Evolutionary conservation across 1,140 invertebrate genomes (phyloP).

Genomic region (Rhagoletis zephyria): DNA sequence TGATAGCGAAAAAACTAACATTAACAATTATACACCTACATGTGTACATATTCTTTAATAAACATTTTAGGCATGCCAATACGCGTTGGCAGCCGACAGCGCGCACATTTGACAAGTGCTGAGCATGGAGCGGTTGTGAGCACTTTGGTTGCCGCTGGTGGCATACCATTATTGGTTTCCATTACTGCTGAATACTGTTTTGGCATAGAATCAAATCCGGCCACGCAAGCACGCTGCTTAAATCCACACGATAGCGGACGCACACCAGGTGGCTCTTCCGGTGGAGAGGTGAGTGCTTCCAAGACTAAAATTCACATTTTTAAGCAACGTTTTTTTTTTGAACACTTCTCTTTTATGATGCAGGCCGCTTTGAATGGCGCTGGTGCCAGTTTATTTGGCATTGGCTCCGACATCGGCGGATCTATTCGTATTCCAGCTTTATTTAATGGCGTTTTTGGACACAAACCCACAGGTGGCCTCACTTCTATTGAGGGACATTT

Average conservation of each 20-base stretch:
- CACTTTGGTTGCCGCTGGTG: constrained; percentile 79
- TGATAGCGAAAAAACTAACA: neutral
- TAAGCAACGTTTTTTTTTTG: neutral
- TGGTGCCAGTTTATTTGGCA: constrained; percentile 83
- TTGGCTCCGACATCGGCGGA: constrained; percentile 90
- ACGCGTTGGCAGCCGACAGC: constrained; percentile 78
- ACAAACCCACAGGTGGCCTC: constrained; percentile 83
- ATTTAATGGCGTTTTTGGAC: constrained; percentile 90
- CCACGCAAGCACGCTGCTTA: constrained; percentile 80
- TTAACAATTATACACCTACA: neutral
- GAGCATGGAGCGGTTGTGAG: constrained; percentile 78
- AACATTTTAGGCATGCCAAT: constrained; percentile 77
- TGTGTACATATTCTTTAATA: neutral
- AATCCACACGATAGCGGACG: constrained; percentile 84
- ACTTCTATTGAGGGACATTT: constrained; percentile 77
- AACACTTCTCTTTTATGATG: constrained; percentile 12
- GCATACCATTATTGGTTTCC: constrained; percentile 84
- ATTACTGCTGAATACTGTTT: constrained; percentile 87
- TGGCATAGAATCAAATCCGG: constrained; percentile 82
- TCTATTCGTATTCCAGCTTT: constrained; percentile 89
- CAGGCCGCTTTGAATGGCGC: constrained; percentile 80
- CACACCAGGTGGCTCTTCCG: constrained; percentile 83
- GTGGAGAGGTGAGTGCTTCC: constrained; percentile 78
- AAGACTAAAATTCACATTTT: neutral
- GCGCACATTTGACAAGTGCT: constrained; percentile 75